Conservation (phyloP, 64 coral and sea anemone genomes). For the Orbicella faveolata region DNA sequence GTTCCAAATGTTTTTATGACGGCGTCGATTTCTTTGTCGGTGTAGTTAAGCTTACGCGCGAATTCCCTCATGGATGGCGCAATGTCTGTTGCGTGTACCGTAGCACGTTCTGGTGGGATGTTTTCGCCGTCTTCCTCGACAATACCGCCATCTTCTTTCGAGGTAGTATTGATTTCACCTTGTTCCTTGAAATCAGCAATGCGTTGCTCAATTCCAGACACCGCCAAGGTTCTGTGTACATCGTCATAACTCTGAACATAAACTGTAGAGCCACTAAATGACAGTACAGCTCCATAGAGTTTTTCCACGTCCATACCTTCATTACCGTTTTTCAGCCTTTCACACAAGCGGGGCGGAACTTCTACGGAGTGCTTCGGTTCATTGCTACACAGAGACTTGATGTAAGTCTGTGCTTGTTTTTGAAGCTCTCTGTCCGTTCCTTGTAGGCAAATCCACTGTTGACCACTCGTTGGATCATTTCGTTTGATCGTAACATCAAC, state of each 20-base stretch:
- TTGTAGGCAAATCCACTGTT: constrained; percentile 16
- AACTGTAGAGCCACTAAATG: neutral
- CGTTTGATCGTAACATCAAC: neutral
- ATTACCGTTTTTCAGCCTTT: constrained; percentile 2
- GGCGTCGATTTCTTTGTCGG: constrained; percentile 51
- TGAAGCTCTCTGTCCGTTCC: neutral
- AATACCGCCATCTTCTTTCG: neutral
- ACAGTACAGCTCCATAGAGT: constrained; percentile 15
- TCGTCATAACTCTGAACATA: constrained; percentile 12
- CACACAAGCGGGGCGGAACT: neutral
- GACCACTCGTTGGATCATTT: neutral
- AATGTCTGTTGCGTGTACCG: constrained; percentile 3
- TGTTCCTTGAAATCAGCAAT: neutral
- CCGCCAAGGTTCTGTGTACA: neutral
- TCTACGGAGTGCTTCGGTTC: neutral
- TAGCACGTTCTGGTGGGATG: neutral
- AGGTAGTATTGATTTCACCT: neutral
- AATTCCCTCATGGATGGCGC: constrained; percentile 51
- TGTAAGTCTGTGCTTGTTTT: constrained; percentile 10
- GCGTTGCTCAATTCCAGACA: constrained; percentile 13
- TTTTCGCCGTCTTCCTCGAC: neutral
- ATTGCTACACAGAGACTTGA: constrained; percentile 8
- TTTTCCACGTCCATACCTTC: neutral
- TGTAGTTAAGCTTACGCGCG: constrained; percentile 62
- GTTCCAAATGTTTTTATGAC: constrained; percentile 66